These are phyloP conservation scores for Bradypodion ventrale DNA, from an alignment of 2,797 vertebrate species.

Conservation along the genomic window DNA sequence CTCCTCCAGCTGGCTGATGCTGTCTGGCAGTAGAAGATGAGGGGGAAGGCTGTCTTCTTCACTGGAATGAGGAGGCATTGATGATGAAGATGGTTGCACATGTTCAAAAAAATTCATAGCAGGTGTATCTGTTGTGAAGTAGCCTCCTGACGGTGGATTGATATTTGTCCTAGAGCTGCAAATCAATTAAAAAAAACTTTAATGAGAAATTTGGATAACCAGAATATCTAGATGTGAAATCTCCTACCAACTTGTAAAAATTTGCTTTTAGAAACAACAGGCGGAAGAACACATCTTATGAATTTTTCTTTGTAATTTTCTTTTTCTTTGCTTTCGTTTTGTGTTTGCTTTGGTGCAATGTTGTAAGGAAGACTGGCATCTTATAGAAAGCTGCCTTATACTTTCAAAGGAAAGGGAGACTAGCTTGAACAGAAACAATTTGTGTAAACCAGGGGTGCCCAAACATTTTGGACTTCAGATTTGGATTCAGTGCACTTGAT, in stretches of 20 bases:
- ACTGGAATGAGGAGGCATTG: conserved; percentile 61
- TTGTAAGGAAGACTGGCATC: background rate
- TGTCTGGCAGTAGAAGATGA: conserved; percentile 92
- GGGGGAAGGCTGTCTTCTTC: conserved; percentile 80
- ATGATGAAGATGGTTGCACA: conserved; percentile 64
- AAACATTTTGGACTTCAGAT: too few species aligned
- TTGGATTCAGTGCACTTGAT: too few species aligned
- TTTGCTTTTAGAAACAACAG: background rate
- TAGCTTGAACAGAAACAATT: too few species aligned
- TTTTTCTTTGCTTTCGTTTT: too few species aligned
- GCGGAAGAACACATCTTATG: background rate
- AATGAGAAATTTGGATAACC: background rate
- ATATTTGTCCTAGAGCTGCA: conserved; percentile 68
- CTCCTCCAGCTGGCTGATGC: conserved; percentile 96
- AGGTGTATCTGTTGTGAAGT: conserved; percentile 71
- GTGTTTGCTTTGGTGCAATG: background rate
- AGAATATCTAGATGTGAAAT: conserved; percentile 4
- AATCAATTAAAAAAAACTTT: conserved; percentile 34
- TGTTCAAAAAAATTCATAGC: conserved; percentile 74
- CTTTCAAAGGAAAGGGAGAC: too few species aligned
- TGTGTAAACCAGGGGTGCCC: too few species aligned
- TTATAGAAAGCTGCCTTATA: too few species aligned
- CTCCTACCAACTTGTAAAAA: background rate
- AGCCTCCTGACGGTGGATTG: conserved; percentile 50
- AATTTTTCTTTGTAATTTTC: background rate